phyloP scores from a whole-genome alignment of 2,888 invertebrate species.

The Papilio demoleus region DNA sequence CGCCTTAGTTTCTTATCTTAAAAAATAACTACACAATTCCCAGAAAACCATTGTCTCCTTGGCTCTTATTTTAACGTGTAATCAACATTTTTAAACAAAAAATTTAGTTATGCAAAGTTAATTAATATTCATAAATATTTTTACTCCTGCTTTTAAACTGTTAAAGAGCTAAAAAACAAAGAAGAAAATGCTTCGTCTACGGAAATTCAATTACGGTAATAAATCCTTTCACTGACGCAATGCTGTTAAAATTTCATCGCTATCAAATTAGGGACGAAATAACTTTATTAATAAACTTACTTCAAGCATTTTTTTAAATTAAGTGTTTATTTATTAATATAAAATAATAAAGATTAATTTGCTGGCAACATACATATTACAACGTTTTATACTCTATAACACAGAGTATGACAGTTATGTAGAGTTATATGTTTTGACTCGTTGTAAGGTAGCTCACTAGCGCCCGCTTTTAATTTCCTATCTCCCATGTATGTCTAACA shows the following conservation, averaged over 20 bases:
- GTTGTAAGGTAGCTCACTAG: too few species aligned
- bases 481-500: too few species aligned
- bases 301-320: background rate
- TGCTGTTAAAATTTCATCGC: background rate
- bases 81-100: background rate
- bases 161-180: background rate
- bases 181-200: background rate
- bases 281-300: background rate
- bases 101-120: background rate
- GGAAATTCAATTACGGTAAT: slow-evolving; percentile 1
- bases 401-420: too few species aligned
- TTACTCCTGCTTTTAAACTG: background rate
- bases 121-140: background rate
- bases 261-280: background rate
- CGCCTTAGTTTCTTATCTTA: background rate
- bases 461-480: too few species aligned
- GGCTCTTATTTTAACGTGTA: background rate
- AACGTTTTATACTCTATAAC: too few species aligned
- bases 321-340: background rate
- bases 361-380: too few species aligned
- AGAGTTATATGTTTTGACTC: too few species aligned
- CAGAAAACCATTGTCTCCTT: background rate
- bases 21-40: background rate
- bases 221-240: slow-evolving; percentile 7
- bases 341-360: too few species aligned